Evolutionary conservation across 2,888 invertebrate species (phyloP), one percentile per base, ranked within the genome.

Genomic region (Metopia argyrocephala): DNA sequence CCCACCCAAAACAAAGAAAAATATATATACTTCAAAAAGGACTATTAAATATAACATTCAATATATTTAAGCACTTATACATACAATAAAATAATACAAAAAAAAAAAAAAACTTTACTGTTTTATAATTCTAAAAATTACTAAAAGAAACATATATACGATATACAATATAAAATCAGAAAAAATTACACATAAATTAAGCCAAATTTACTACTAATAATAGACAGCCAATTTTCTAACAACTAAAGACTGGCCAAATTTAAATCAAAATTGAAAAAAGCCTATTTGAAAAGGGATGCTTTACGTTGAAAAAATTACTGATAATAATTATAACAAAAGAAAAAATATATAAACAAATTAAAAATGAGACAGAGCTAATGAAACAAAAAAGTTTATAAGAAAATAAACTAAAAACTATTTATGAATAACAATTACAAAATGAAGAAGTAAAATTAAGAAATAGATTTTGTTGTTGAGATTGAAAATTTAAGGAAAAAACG

Each of bases 401-500:
- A 85, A n/a, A 70, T 38, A 70, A 83, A 59, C 38, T 38, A 83
- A 76, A 71, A 59, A 74, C 3, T 38, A 38, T 38, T 38, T 15
- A 38, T 38, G 38, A 74, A 65, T 74, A 84, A 86, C 86, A 86
- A 87, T 86, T 87, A 86, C 86, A 86, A 65, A 84, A 78, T 12
- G 38, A 15, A 38, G 83, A 82, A 79, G 31, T 74, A 57, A 5
- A 59, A 9, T 68, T 78, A 27, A 74, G 48, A 9, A 38, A 9
- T 71, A 62, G 50, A 57, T 50, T 78, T 76, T 71, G n/a, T n/a
- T 79, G 82, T 82, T 71, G 50, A 23, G 61, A 70, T 64, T 66
- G 64, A 57, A 74, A 69, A 75, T 76, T 75, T 79, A 83, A 85
- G 85, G 86, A 85, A 86, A 86, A 87, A 87, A 87, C 86, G 87